Base-by-base conservation (phyloP, 2,888 invertebrate species). In the Odontothrips loti region DNA sequence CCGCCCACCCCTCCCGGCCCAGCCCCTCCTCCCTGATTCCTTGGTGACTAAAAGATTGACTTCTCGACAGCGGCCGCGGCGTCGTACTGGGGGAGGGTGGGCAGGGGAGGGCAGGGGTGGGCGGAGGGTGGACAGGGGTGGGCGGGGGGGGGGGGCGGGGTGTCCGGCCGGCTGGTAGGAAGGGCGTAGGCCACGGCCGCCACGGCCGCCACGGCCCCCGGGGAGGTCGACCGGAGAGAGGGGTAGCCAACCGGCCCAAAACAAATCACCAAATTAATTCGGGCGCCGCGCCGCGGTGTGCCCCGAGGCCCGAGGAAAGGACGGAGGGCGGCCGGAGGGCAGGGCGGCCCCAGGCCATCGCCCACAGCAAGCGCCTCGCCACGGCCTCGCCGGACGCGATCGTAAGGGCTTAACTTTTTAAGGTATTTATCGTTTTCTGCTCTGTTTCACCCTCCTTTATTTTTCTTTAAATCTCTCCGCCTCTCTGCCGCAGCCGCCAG, bases 261-360 rank as follows among this genome's bases (percentile, higher is more conserved):
- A 75, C 68, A 75, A 75, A 75, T 75, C 68, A 75, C 68, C 68
- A 75, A 75, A 75, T 75, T 75, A 75, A 75, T 75, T 75, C 68
- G 58, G 15, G 11, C 17, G 12, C 2, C 58, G 58, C 17, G 58
- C 15, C 17, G 34, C 34, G 34, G 51, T 51, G 51, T 51, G 51
- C 15, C 58, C 34, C 3, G 34, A 6, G 34, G 58, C 2, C 17
- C 0, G 17, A 15, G 58, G 58, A 43, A 6, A 6, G 34, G 3
- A 43, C 3, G 34, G 34, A 6, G 34, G 34, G 34, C 34, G 34
- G 34, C 34, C 34, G 34, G 34, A 43, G 34, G 34, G 34, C 34
- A 43, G 2, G 34, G 34, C 6, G 34, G 34, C 34, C 3, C 34
- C 34, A 6, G 34, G n/a, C n/a, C n/a, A 43, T 2, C 3, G 34